Percentiles rank a stretch among this genome's conserved stretches.
Conservation (phyloP, 2,113 vertebrate species). For the Rhea pennata region DNA sequence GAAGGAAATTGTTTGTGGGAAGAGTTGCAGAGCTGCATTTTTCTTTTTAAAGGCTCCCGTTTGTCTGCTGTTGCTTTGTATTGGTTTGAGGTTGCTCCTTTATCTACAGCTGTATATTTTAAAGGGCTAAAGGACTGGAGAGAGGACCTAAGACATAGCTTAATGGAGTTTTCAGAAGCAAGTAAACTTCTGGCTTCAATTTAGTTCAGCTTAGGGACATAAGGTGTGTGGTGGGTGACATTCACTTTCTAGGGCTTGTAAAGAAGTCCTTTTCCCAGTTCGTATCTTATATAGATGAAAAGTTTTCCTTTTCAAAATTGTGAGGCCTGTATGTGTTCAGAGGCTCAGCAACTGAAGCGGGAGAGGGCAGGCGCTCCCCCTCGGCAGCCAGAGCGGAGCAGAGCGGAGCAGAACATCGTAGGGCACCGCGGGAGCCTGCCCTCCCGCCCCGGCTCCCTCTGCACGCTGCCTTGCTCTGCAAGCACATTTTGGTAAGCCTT, state of each 20-base stretch:
- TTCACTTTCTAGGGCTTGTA: background rate
- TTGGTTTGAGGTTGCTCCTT: background rate
- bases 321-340: background rate
- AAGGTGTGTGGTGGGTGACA: background rate
- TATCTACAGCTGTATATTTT: constrained; percentile 19
- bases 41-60: background rate
- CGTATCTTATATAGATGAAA: background rate
- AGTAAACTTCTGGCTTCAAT: constrained; percentile 27
- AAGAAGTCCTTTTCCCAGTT: constrained; percentile 28
- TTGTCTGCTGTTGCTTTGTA: background rate
- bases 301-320: background rate
- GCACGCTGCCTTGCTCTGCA: accelerated
- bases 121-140: background rate
- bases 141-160: constrained; percentile 20
- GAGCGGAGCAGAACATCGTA: background rate
- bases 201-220: background rate
- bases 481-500: background rate
- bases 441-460: accelerated
- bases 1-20: constrained; percentile 21
- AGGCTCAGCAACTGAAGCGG: background rate
- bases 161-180: constrained; percentile 37
- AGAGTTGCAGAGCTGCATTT: background rate
- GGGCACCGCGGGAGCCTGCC: background rate
- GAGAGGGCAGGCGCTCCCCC: background rate
- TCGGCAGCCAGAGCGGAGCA: accelerated